Evolutionary conservation across 2,888 invertebrate genomes (phyloP), one percentile per base, ranked within the genome.

Genomic region (Malachius bipustulatus): DNA sequence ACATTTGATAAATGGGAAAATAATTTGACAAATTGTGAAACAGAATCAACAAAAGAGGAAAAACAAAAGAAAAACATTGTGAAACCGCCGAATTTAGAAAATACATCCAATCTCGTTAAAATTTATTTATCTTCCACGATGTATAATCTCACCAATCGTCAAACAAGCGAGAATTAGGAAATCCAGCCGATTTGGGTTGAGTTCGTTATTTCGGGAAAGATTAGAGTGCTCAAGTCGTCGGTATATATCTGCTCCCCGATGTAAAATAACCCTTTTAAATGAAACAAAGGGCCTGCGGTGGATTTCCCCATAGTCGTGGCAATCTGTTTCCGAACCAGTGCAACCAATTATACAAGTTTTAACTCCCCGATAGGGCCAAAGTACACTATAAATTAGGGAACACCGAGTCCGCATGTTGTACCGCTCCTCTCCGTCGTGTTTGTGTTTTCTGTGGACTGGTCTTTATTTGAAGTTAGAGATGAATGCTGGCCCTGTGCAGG

Each of bases 341-440:
- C 55, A 55, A 53, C 56, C 56, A 57, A 57, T 57, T 57, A 57
- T 55, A 56, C 52, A 51, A 55, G 54, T 55, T 57, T 53, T 52
- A 55, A 45, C 47, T 47, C 47, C 49, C 48, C 47, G 42, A 51
- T 49, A 50, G 47, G 49, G 47, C 47, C 43, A 50, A 51, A 51
- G 50, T 51, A 49, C 46, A 51, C 50, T 42, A 51, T 51, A 51
- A 51, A 51, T 51, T 51, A 50, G 35, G 27, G 35, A 40, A 43
- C 39, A 42, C 36, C 37, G 41, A 37, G 43, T 46, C 40, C 43
- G 39, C 8, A 28, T 12, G 24, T 19, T 8, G 6, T n/a, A 19
- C n/a, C n/a, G n/a, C n/a, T n/a, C n/a, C n/a, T n/a, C n/a, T n/a
- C n/a, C n/a, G 6, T 19, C n/a, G 24, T 19, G 24, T 19, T 19